Base-by-base conservation (phyloP, 2,113 vertebrate species). In the Nerophis lumbriciformis region DNA sequence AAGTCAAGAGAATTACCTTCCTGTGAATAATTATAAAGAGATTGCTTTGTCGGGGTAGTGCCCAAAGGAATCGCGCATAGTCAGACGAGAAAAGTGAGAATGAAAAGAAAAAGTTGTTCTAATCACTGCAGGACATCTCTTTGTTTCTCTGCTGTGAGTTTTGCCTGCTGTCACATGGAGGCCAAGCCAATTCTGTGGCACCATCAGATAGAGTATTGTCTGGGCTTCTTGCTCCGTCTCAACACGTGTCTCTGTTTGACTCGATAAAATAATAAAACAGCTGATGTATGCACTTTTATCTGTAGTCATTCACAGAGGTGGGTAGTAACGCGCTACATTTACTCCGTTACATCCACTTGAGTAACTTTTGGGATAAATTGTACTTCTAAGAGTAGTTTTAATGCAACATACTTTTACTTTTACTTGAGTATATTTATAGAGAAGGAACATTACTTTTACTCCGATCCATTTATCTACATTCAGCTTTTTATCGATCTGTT, bases 161-260 rank as follows among this genome's bases (percentile, higher is more conserved):
- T 45, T 73, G 70, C 63, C 13, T 15, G 48, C 53, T 68, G 68
- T 53, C 59, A 61, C 36, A 60, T 53, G 66, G 47, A 64, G 66
- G 75, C 65, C 53, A 76, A 72, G 67, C 64, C 75, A 71, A 78
- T 44, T 71, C 63, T 70, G 50, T 57, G 59, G n/a, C 66, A 73
- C 59, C 73, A 76, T 77, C 72, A 68, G 68, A 79, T 68, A 78
- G 64, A 61, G 56, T 47, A 58, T 56, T 77, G 72, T 68, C 68
- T 13, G 21, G 53, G 5, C 19, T 49, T 47, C 61, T 72, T 73
- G 68, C 58, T 36, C 38, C 47, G 50, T 69, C 68, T 79, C 66
- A 60, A 63, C 61, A 38, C 11, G 0, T 52, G 63, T 71, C 51
- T 71, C 51, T 50, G 53, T 78, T 65, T 76, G 68, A 76, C 61